phyloP scores from a whole-genome alignment of 2,797 vertebrate species.

The Brotula barbata region DNA sequence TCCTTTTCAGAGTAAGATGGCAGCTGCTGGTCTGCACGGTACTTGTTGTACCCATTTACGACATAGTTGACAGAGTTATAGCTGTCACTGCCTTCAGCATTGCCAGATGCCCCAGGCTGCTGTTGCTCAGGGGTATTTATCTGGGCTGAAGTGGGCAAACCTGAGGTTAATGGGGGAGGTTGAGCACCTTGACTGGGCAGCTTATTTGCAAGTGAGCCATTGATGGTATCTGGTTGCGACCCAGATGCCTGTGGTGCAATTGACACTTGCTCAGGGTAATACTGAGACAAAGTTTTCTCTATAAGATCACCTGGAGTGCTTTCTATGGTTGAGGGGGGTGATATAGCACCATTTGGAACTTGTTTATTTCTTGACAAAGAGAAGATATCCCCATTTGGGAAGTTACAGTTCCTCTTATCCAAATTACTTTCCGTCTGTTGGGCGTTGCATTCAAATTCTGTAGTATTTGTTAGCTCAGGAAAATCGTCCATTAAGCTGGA shows the following conservation, averaged over 20 bases:
- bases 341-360: constrained; percentile 90
- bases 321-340: constrained; percentile 87
- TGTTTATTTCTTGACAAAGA: constrained; percentile 85
- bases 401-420: constrained; percentile 78
- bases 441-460: constrained; percentile 74
- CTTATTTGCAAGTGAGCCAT: constrained; percentile 81
- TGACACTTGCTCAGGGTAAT: constrained; percentile 90
- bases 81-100: constrained; percentile 75
- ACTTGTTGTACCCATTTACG: constrained; percentile 82
- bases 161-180: constrained; percentile 89
- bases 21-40: constrained; percentile 77
- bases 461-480: constrained; percentile 72
- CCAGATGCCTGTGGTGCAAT: constrained; percentile 86
- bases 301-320: constrained; percentile 86
- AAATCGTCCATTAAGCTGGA: constrained; percentile 71
- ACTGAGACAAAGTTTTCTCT: constrained; percentile 91
- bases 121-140: constrained; percentile 85
- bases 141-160: constrained; percentile 83
- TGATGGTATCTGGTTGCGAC: constrained; percentile 84
- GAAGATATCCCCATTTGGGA: constrained; percentile 84
- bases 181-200: constrained; percentile 79
- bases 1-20: constrained; percentile 66
- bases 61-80: constrained; percentile 75
- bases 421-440: constrained; percentile 78
- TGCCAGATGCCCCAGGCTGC: constrained; percentile 69